Base-by-base conservation (phyloP, 2,888 invertebrate genomes). In the Andrena hattorfiana region DNA sequence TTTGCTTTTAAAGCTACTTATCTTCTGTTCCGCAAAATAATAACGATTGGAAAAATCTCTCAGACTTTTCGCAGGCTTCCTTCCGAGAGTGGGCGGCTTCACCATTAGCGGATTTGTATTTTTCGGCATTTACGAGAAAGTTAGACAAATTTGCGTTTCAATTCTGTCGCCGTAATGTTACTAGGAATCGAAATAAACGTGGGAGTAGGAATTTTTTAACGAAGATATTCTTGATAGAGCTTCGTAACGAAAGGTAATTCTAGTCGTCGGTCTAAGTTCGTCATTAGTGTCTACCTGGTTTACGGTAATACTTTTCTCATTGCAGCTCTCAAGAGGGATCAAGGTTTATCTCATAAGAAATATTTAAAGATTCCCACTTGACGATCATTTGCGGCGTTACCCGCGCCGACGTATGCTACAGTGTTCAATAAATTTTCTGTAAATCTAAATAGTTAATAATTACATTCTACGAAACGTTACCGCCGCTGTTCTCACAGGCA, bases 41-140 rank as follows among this genome's bases (percentile, higher is more conserved):
- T 69, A 72, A 67, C 70, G 51, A 49, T 23, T n/a, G 26, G 54
- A 4, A 13, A 35, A 84, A 7, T 87, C 93, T 94, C 23, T 72
- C 90, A 98, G 98, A 1, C 95, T 99, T 84, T 99, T 98, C 95
- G 96, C 98, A 48, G 99, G 99, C 0, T 95, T 98, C 72, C 94
- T 96, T 16, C 99, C 99, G 0, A 95, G 99, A 80, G 96, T 97
- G 20, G 92, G 97, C 6, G 98, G 97, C 95, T 99, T 99, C 90
- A 98, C 98, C 86, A 89, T 98, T 13, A 99, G 99, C 0, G 99
- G 99, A 0, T 98, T 97, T 83, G 96, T 99, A 84, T 99, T 99
- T 94, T 98, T 99, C 93, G 99, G 99, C 0, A 97, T 97, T 16
- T 99, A 99, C 92, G 99, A 99, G 85, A 94, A 96, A 85, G 93